Base-by-base conservation (phyloP, 2,797 vertebrate species). In the Eremophila alpestris region DNA sequence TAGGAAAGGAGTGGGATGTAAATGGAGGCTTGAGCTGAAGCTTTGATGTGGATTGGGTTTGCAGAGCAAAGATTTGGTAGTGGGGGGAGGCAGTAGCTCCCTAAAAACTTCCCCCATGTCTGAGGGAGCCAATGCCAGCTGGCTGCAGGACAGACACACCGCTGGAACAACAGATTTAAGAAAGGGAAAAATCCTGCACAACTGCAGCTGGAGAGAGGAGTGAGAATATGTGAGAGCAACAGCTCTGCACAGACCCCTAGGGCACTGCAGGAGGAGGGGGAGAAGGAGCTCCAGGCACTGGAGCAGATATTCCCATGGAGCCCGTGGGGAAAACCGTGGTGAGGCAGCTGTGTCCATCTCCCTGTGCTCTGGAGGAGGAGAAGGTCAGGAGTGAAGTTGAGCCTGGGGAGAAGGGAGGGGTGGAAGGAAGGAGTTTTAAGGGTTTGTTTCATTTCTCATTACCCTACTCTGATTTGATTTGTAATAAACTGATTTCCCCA, bases 21-120 rank as follows among this genome's bases (percentile, higher is more conserved):
- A 90, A 90, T 64, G 83, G 89, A 93, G 83, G 38, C 60, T 86
- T 70, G 56, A 90, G 56, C 68, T 68, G 87, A 84, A 94, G 64
- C 89, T 83, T 86, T 24, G 78, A 16, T 80, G 29, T 67, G 32
- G 4, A 1, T 22, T n/a, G 24, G 45, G 32, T 60, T 89, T 79
- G 27, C 7, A 56, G 24, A 43, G 54, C 21, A 34, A 13, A 58
- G 29, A 16, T 63, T 81, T 38, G 40, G 45, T 52, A 32, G 34
- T 9, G 23, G 29, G 59, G 46, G 11, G 12, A 45, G 63, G 16
- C 29, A 68, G 60, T 55, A 43, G 34, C 52, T 76, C 36, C 79
- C 73, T 16, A 16, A 64, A 71, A 71, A 55, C n/a, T 49, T 90
- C 34, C 32, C 22, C 34, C 11, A 0, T 36, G 36, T 34, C 64